These are phyloP conservation scores for Ennomos fuscantarius DNA, from an alignment of 2,888 invertebrate species.

Conservation along the genomic window DNA sequence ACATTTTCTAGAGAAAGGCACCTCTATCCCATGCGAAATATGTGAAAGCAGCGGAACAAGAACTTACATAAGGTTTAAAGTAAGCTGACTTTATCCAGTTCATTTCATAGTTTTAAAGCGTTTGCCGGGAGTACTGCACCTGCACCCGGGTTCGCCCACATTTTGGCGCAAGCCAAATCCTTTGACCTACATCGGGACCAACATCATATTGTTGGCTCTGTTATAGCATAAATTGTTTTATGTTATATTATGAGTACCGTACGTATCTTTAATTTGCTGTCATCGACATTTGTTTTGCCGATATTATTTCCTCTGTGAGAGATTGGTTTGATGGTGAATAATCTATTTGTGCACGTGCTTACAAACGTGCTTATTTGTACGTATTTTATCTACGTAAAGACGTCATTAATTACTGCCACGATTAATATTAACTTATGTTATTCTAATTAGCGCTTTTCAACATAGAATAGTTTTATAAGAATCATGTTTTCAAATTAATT, in stretches of 20 bases:
- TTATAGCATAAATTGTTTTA: slow-evolving; percentile 48
- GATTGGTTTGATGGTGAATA: not conserved
- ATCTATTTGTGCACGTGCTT: slow-evolving; percentile 2
- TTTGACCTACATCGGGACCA: slow-evolving; percentile 49
- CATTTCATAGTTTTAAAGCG: slow-evolving; percentile 40
- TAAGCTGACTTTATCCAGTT: slow-evolving; percentile 39
- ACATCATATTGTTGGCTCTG: slow-evolving; percentile 47
- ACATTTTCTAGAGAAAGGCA: slow-evolving; percentile 23
- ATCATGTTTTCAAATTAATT: too few species aligned
- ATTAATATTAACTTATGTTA: too few species aligned
- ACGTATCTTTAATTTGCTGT: slow-evolving; percentile 42
- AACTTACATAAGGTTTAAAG: slow-evolving; percentile 40
- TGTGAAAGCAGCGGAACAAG: slow-evolving; percentile 30
- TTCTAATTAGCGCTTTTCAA: too few species aligned
- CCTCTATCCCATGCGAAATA: slow-evolving; percentile 31
- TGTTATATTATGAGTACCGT: not conserved
- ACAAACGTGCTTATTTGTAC: not conserved
- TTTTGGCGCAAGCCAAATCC: slow-evolving; percentile 49
- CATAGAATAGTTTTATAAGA: too few species aligned
- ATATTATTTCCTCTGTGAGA: not conserved
- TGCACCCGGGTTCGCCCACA: slow-evolving; percentile 40
- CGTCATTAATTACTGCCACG: too few species aligned
- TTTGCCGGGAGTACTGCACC: slow-evolving; percentile 41
- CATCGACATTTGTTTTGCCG: slow-evolving; percentile 34
- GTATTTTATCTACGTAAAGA: not conserved